Evolutionary conservation across 2,113 vertebrate genomes (phyloP), one percentile per base, ranked within the genome.

Genomic region (Anarhynchus alexandrinus): DNA sequence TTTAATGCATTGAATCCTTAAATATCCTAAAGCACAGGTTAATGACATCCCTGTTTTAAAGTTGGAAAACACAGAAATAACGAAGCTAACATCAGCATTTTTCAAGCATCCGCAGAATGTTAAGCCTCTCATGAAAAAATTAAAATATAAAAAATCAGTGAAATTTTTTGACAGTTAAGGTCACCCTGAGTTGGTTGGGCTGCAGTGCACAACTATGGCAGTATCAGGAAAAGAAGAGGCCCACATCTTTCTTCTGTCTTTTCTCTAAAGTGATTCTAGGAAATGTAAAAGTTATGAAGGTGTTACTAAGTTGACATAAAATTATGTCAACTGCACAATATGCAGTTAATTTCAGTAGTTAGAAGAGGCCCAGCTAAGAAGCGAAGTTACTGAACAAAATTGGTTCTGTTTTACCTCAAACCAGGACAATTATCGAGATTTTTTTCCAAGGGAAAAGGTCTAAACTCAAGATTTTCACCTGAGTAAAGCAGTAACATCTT

Each of bases 1-100:
- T 93, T 94, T 94, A 93, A 87, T 93, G 23, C 66, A 52, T 25
- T 64, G 86, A 95, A 82, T 95, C 61, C 22, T 94, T 92, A 86
- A 96, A 76, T 93, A 89, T 86, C 59, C 55, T 84, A 55, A 86
- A 74, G 55, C 55, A 84, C 49, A 81, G 77, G 83, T 94, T 96
- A 96, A 97, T 96, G 86, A 51, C 55, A 84, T 67, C 57, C 42
- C 32, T 86, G 40, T 89, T 95, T 91, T 64, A 76, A 91, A 82
- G 86, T 1, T 84, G 47, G 69, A 89, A 94, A 95, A 45, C 32
- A 78, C 64, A 71, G 64, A 93, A 94, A 95, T 86, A 91, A 81
- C 67, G 22, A 73, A 64, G 36, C 82, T 79, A 64, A 29, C 49
- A 34, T 91, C 11, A 11, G 29, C 38, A 30, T 81, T 86, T 97